Evolutionary conservation across 2,888 invertebrate genomes (phyloP).

Genomic region (Chesias legatella): DNA sequence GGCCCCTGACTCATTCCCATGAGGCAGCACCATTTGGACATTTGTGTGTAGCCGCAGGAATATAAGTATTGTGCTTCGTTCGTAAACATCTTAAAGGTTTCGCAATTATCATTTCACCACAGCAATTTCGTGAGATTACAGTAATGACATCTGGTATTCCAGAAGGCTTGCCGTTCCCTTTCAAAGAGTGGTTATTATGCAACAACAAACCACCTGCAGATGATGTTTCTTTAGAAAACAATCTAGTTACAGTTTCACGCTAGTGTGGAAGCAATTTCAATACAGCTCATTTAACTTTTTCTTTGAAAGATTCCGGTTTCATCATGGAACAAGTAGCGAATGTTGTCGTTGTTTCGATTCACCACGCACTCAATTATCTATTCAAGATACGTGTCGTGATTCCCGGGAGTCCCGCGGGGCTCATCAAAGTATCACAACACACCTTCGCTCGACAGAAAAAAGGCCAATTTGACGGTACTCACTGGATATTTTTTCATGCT

Average conservation of each 20-base stretch:
- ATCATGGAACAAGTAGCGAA: constrained; percentile 3
- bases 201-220: constrained; percentile 21
- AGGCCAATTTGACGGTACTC: constrained; percentile 55
- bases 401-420: constrained; percentile 47
- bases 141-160: constrained; percentile 30
- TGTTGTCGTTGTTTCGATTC: constrained; percentile 11
- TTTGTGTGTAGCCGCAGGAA: constrained; percentile 36
- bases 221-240: constrained; percentile 27
- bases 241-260: constrained; percentile 5
- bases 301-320: constrained; percentile 13
- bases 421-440: constrained; percentile 50
- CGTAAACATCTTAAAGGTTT: constrained; percentile 36
- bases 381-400: constrained; percentile 44
- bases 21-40: constrained; percentile 43
- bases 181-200: constrained; percentile 15
- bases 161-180: constrained; percentile 15
- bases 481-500: constrained; percentile 42
- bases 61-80: constrained; percentile 33
- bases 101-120: constrained; percentile 37
- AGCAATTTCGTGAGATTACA: constrained; percentile 37
- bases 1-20: constrained; percentile 46
- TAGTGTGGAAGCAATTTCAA: too few species aligned
- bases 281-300: too few species aligned
- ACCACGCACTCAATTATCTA: constrained; percentile 48
- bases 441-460: constrained; percentile 31